A percentile compares a stretch with the other conserved stretches of the same genome.
Evolutionary conservation across 2,888 invertebrate genomes (phyloP).

Genomic region (Rhamnusium bicolor): DNA sequence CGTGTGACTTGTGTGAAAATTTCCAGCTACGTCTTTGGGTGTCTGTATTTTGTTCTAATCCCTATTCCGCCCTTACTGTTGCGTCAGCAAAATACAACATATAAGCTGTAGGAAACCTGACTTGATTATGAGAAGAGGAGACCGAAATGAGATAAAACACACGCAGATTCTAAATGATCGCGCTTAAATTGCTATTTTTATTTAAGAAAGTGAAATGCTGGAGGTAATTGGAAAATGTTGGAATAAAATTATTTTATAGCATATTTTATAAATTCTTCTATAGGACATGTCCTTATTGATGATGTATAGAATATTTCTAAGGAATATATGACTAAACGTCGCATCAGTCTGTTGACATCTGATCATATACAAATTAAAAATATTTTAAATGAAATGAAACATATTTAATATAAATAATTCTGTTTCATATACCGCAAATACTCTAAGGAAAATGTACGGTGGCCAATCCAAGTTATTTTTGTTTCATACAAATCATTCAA

Average conservation of each 20-base stretch:
- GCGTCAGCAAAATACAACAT: conserved; percentile 33
- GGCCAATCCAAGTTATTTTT: too few species aligned
- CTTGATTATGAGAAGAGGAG: conserved; percentile 37
- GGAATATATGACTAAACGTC: too few species aligned
- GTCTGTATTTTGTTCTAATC: conserved; percentile 8
- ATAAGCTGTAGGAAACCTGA: conserved; percentile 34
- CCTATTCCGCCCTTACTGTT: conserved; percentile 25
- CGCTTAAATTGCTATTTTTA: conserved; percentile 22
- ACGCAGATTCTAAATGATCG: conserved; percentile 25
- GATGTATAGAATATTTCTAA: too few species aligned
- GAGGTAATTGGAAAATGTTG: background rate
- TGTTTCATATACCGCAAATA: too few species aligned
- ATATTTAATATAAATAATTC: too few species aligned
- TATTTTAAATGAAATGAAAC: too few species aligned
- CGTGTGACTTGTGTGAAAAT: background rate
- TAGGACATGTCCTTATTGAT: background rate
- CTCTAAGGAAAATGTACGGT: too few species aligned
- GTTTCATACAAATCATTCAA: too few species aligned
- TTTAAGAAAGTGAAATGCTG: conserved; percentile 5
- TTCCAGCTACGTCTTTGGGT: conserved; percentile 8
- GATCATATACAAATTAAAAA: too few species aligned
- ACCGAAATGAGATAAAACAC: conserved; percentile 16
- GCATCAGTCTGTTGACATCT: too few species aligned
- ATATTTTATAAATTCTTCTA: background rate
- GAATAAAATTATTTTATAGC: too few species aligned